Conservation (phyloP, 2,113 vertebrate species). For the Mormoops blainvillei region DNA sequence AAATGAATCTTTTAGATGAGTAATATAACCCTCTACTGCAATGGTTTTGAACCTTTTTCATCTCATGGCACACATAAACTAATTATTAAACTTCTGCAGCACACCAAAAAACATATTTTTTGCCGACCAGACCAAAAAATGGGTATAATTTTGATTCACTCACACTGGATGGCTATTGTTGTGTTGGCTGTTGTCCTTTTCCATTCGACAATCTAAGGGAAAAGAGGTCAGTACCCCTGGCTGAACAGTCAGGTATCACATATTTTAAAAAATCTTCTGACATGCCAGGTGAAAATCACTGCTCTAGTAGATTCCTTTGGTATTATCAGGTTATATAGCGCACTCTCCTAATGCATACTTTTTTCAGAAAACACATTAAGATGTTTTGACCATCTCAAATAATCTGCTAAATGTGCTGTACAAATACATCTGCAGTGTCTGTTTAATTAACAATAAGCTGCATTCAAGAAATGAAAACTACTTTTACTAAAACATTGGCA, state of each 20-base stretch:
- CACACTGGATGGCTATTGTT: background rate
- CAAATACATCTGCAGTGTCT: background rate
- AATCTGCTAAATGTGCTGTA: background rate
- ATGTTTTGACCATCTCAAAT: conserved; percentile 25
- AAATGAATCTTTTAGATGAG: background rate
- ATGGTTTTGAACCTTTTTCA: background rate
- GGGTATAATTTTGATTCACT: background rate
- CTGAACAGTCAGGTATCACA: background rate
- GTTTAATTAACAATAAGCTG: background rate
- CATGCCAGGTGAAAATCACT: background rate
- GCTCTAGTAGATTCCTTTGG: background rate
- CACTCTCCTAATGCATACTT: background rate
- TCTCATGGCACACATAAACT: background rate
- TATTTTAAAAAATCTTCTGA: background rate
- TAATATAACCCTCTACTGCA: background rate
- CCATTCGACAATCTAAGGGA: background rate
- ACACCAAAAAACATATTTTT: background rate
- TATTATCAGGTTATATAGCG: background rate
- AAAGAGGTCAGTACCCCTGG: background rate
- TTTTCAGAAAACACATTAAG: background rate
- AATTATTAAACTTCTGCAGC: background rate
- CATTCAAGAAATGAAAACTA: conserved; percentile 1
- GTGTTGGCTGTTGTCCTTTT: background rate
- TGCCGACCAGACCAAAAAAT: background rate
- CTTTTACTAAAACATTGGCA: background rate